A percentile compares a stretch with the other conserved stretches of the same genome.
phyloP scores from a whole-genome alignment of 2,888 invertebrate genomes.

The Tipula confusa region DNA sequence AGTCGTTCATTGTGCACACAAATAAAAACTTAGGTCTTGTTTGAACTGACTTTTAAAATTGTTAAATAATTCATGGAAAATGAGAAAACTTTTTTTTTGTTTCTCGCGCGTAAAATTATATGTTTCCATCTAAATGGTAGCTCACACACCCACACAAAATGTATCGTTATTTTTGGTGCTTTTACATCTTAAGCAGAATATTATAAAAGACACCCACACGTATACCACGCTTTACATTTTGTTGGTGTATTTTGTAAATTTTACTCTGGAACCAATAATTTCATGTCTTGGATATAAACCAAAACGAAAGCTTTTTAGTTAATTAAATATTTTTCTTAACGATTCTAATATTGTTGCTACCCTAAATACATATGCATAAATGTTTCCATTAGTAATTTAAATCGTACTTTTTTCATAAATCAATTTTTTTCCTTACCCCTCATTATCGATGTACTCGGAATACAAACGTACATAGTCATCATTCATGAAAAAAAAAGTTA shows the following conservation, averaged over 20 bases:
- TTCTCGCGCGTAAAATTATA: background rate
- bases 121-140: background rate
- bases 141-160: too few relatives aligned
- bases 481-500: background rate
- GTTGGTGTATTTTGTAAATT: background rate
- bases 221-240: background rate
- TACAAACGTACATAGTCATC: background rate
- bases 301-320: background rate
- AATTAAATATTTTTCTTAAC: background rate
- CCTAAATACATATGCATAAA: too few relatives aligned
- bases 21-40: background rate
- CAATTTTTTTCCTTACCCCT: background rate
- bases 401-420: background rate
- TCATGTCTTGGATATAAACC: background rate
- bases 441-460: background rate
- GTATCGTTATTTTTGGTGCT: background rate
- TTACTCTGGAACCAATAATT: background rate
- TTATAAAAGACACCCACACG: background rate
- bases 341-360: background rate
- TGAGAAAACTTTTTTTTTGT: background rate
- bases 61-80: constrained; percentile 3
- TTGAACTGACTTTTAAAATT: background rate
- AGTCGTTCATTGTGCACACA: background rate
- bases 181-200: background rate
- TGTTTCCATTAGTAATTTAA: background rate